Evolutionary conservation across 2,888 invertebrate species (phyloP), one percentile per base, ranked within the genome.

Genomic region (Apoda limacodes): DNA sequence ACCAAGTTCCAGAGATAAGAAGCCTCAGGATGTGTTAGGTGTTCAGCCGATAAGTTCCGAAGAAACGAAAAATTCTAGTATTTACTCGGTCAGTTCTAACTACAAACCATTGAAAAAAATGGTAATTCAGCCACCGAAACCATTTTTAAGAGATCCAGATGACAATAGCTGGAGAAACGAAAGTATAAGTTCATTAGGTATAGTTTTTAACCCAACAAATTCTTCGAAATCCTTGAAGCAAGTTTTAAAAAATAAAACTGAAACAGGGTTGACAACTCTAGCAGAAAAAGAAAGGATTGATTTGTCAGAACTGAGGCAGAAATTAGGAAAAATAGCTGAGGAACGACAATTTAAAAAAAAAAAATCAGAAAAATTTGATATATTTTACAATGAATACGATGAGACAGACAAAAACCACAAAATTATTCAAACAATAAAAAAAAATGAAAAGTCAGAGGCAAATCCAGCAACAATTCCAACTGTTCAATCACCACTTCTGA

Each of bases 151-250:
- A 45, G 62, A 80, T 32, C 80, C 78, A 1, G 78, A 80, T 31
- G 80, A 80, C 36, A 76, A 76, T 34, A 76, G 74, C 37, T 80
- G 80, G 80, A 62, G 80, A 49, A 80, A 78, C 37, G 75, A 78
- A 51, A 78, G 80, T 38, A 63, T 80, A 23, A 78, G 69, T 40
- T 75, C 72, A 3, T 36, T 75, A 20, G 80, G 80, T 13, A 78
- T 80, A n/a, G 76, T 78, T 9, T 78, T 76, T 35, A 78, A 78
- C 42, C 66, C 74, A 0, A 76, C 72, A 38, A 75, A 74, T 42
- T 66, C 76, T 9, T 62, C 80, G 1, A 80, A 74, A 46, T 67
- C 74, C 11, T 71, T 75, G 37, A 76, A 70, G 30, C 60, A 76
- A 53, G 74, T 80, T 10, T 48, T 78, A 10, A 78, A 69, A 46